Conservation (phyloP, 2,113 vertebrate species). For the Chelonoidis abingdonii region DNA sequence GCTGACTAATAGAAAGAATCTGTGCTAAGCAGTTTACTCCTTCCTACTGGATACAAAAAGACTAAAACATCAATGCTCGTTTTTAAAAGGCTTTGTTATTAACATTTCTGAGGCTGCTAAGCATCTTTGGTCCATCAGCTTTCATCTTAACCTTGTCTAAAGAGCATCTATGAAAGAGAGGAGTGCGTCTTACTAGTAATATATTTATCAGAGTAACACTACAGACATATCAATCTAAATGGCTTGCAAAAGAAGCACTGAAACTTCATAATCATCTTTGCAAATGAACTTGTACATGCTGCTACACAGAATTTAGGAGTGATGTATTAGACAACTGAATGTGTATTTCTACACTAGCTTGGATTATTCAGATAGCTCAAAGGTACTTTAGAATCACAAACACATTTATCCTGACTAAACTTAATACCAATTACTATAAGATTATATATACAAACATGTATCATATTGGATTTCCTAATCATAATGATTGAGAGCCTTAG, state of each 20-base stretch:
- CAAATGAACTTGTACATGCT: neutral
- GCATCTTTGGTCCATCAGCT: neutral
- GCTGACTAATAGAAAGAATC: neutral
- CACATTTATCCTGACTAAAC: neutral
- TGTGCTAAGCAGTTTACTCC: neutral
- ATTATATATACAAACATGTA: neutral
- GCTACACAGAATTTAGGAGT: neutral
- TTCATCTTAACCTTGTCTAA: neutral
- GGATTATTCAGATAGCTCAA: neutral
- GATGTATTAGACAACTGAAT: neutral
- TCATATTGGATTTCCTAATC: neutral
- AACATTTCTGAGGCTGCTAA: neutral
- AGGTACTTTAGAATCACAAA: neutral
- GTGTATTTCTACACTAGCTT: neutral
- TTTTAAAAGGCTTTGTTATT: neutral
- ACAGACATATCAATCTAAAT: neutral
- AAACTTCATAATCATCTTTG: neutral
- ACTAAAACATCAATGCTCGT: neutral
- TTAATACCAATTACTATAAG: neutral
- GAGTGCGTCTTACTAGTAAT: neutral
- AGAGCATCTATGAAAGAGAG: neutral
- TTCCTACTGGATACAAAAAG: neutral
- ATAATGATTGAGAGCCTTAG: neutral
- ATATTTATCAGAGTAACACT: neutral
- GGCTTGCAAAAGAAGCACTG: neutral